phyloP scores from a whole-genome alignment of 2,113 vertebrate genomes.

The Pseudorhombus dupliciocellatus region DNA sequence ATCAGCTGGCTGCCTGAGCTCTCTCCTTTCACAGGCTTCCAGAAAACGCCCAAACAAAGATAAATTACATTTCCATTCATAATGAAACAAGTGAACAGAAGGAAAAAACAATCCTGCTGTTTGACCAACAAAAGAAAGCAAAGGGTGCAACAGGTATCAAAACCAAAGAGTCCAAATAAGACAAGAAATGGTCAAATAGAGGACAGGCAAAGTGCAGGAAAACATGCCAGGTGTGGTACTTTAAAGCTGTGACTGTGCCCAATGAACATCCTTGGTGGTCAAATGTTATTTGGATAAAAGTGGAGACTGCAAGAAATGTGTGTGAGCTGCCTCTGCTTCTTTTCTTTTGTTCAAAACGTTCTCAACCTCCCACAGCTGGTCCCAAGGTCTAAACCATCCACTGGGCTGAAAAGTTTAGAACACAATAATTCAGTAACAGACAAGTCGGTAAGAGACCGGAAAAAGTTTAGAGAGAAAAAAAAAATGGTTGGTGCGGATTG shows the following conservation, averaged over 20 bases:
- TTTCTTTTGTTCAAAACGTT: no score
- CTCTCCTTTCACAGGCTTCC: no score
- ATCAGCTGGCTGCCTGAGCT: no score
- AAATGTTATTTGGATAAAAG: background rate
- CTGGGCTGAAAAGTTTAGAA: no score
- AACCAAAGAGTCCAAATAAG: conserved; percentile 1
- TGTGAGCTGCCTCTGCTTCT: no score
- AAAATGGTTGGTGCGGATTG: background rate
- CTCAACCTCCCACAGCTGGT: no score
- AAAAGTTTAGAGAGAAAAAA: background rate
- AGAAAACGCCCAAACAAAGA: no score
- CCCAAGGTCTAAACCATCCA: no score
- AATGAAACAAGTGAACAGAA: no score
- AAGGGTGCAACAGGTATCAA: background rate
- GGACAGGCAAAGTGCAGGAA: background rate
- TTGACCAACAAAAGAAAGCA: background rate
- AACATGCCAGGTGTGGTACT: background rate
- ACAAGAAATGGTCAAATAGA: background rate
- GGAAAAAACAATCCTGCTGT: background rate
- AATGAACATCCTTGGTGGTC: background rate
- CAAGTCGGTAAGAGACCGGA: background rate
- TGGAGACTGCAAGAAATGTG: no score
- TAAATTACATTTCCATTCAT: background rate
- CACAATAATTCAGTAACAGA: background rate
- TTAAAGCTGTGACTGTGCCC: background rate